Conservation (phyloP, 2,888 invertebrate genomes). For the Dynastes grantii region DNA sequence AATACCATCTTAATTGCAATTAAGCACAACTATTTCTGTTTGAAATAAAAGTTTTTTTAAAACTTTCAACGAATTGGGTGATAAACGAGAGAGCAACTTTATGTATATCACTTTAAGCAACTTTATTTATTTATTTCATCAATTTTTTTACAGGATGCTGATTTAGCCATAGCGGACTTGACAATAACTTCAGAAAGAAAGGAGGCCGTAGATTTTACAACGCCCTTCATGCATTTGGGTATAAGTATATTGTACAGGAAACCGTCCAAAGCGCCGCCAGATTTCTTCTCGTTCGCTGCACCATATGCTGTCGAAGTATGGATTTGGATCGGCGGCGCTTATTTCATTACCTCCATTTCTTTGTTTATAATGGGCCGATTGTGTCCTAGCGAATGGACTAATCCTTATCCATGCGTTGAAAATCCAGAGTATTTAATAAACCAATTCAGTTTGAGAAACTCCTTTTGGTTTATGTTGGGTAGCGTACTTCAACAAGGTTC, state of each 20-base stretch:
- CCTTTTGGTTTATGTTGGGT: conserved; percentile 80
- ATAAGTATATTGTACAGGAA: conserved; percentile 80
- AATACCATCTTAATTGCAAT: no score
- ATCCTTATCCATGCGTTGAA: conserved; percentile 76
- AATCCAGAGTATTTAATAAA: conserved; percentile 78
- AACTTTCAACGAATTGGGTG: no score
- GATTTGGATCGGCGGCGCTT: conserved; percentile 78
- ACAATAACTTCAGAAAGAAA: conserved; percentile 91
- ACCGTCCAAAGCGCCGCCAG: conserved; percentile 77
- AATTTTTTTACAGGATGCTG: conserved; percentile 70
- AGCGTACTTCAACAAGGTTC: conserved; percentile 79
- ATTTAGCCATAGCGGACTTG: conserved; percentile 94
- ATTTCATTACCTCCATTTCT: conserved; percentile 77
- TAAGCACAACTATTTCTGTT: no score
- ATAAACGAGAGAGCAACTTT: no score
- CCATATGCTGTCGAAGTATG: conserved; percentile 87
- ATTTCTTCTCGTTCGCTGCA: conserved; percentile 81
- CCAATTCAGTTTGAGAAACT: conserved; percentile 75
- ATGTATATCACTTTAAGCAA: no score
- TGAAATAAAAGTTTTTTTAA: no score
- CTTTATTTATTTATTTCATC: no score
- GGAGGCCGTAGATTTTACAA: conserved; percentile 93
- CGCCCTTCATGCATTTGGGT: conserved; percentile 93
- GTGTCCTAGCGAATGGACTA: conserved; percentile 79
- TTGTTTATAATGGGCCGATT: conserved; percentile 76